Percentiles rank a stretch among this genome's conserved stretches.
Evolutionary conservation across 2,888 invertebrate species (phyloP).

Genomic region (Tribolium freemani): DNA sequence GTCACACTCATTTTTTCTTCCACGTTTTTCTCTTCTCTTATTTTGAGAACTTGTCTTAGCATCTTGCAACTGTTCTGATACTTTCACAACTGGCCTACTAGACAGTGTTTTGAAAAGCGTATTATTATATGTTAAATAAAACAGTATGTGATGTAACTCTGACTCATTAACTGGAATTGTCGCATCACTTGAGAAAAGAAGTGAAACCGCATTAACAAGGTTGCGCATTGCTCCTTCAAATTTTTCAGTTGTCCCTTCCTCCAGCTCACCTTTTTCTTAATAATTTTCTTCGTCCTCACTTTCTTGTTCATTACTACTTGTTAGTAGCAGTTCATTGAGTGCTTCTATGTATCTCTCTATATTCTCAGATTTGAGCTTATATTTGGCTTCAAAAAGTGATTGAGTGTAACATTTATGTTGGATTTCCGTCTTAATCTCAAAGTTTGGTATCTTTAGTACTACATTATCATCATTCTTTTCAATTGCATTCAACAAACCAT

Average conservation of each 20-base stretch:
- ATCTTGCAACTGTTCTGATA: slow-evolving; percentile 31
- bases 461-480: slow-evolving; percentile 12
- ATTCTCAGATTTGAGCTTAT: slow-evolving; percentile 23
- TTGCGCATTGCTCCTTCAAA: slow-evolving; percentile 28
- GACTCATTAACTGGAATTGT: slow-evolving; percentile 30
- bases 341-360: slow-evolving; percentile 33
- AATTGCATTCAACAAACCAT: slow-evolving; percentile 32
- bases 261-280: slow-evolving; percentile 11
- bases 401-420: slow-evolving; percentile 29
- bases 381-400: slow-evolving; percentile 29
- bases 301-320: slow-evolving; percentile 28
- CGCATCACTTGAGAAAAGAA: slow-evolving; percentile 32
- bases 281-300: slow-evolving; percentile 20
- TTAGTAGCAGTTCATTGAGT: slow-evolving; percentile 23
- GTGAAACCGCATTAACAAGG: slow-evolving; percentile 29
- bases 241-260: slow-evolving; percentile 32
- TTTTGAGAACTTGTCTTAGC: slow-evolving; percentile 19
- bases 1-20: slow-evolving; percentile 21
- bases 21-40: slow-evolving; percentile 3
- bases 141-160: slow-evolving; percentile 31
- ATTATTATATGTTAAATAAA: slow-evolving; percentile 32
- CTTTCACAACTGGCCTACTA: slow-evolving; percentile 24
- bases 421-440: slow-evolving; percentile 35
- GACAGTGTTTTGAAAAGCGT: slow-evolving; percentile 16
- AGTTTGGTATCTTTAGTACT: slow-evolving; percentile 32